Evolutionary conservation across 1,140 invertebrate species (phyloP).

Genomic region (Cydia amplana): DNA sequence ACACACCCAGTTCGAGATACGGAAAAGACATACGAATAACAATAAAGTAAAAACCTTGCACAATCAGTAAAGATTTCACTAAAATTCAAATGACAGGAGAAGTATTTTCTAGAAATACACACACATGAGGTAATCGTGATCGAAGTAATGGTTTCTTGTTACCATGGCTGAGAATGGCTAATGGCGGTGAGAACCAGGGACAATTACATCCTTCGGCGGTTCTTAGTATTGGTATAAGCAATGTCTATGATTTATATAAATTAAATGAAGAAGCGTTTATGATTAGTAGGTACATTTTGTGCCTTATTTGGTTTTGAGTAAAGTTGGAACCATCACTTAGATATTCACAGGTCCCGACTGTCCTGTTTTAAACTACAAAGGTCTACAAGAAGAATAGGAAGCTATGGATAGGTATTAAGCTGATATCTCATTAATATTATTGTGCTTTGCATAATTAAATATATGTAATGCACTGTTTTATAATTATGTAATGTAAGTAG

Average conservation of each 20-base stretch:
- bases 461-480: too few species aligned
- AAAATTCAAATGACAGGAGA: neutral
- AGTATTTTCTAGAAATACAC: slow-evolving; percentile 22
- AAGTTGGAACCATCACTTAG: too few species aligned
- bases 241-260: slow-evolving; percentile 5
- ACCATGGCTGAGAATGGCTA: slow-evolving; percentile 6
- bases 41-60: neutral
- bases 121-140: slow-evolving; percentile 29
- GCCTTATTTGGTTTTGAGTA: neutral
- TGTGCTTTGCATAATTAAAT: neutral
- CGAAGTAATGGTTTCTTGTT: slow-evolving; percentile 24
- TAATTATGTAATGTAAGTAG: neutral
- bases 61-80: neutral
- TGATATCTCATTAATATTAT: neutral
- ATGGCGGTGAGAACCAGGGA: slow-evolving; percentile 22
- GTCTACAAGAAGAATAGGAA: neutral
- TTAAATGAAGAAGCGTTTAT: neutral
- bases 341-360: too few species aligned
- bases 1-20: too few species aligned
- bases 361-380: too few species aligned
- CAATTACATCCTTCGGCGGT: slow-evolving; percentile 24
- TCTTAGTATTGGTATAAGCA: slow-evolving; percentile 13
- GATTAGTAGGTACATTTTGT: neutral
- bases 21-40: too few species aligned
- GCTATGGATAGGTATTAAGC: neutral